Evolutionary conservation across 2,113 vertebrate species (phyloP).

Genomic region (Pheucticus melanocephalus): DNA sequence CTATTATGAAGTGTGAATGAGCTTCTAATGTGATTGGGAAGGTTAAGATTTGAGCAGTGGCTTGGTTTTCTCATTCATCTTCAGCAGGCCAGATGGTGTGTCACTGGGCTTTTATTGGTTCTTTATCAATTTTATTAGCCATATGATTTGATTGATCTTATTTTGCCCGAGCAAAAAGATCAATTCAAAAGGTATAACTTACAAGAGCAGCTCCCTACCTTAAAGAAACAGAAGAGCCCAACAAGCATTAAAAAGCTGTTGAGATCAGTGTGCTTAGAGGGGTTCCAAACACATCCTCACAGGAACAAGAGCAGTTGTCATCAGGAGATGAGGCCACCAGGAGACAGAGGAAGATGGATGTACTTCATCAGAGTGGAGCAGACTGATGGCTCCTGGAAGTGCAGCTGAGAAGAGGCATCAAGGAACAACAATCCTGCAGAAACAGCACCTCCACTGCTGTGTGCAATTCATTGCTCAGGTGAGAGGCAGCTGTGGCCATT

Average conservation of each 20-base stretch:
- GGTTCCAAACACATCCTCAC: not conserved
- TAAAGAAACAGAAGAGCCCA: conserved; percentile 29
- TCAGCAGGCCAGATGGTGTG: conserved; percentile 11
- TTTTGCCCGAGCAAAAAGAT: conserved; percentile 70
- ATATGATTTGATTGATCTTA: conserved; percentile 75
- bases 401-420: not conserved
- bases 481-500: not conserved
- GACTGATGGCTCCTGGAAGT: not conserved
- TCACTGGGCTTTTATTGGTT: conserved; percentile 53
- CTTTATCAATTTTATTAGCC: conserved; percentile 77
- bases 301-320: not conserved
- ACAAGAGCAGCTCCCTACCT: conserved; percentile 25
- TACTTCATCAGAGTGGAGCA: not conserved
- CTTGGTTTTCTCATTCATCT: conserved; percentile 52
- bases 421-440: not conserved
- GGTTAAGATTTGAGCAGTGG: not conserved
- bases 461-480: not conserved
- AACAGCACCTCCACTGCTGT: fast-evolving
- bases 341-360: not conserved
- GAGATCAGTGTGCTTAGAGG: not conserved
- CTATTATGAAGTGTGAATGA: not conserved
- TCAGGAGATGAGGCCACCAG: not conserved
- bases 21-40: conserved; percentile 24
- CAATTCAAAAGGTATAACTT: conserved; percentile 60
- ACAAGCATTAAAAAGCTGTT: not conserved